Percentiles rank a stretch among this genome's conserved stretches.
Conservation (phyloP, 92 coral and sea anemone species). For the Phenganax stokvisi region DNA sequence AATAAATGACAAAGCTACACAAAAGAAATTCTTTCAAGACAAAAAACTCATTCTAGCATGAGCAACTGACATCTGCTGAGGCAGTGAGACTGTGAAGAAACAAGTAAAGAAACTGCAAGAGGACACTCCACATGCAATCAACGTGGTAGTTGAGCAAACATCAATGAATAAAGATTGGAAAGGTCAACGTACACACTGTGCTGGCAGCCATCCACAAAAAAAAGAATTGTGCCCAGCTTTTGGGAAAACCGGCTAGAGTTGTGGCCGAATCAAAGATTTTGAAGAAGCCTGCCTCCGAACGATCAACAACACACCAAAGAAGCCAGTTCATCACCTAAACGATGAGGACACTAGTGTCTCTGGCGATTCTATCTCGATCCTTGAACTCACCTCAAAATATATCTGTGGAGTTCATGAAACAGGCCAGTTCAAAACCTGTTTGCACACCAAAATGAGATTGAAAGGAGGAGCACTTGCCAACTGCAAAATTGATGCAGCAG, state of each 20-base stretch:
- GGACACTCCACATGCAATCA: conserved; percentile 1
- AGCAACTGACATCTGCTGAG: conserved; percentile 19
- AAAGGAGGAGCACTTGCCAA: no score
- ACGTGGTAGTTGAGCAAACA: background rate
- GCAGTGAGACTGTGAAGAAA: background rate
- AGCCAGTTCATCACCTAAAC: background rate
- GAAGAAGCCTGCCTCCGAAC: conserved; percentile 21
- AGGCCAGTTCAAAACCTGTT: no score
- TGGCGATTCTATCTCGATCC: conserved; percentile 25
- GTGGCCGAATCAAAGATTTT: conserved; percentile 30
- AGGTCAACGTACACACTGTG: conserved; percentile 20
- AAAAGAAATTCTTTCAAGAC: conserved; percentile 13
- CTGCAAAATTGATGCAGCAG: background rate
- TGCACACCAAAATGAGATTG: no score
- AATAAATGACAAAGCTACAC: conserved; percentile 8
- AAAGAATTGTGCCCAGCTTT: conserved; percentile 17
- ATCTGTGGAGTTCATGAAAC: background rate
- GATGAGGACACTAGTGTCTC: conserved; percentile 12
- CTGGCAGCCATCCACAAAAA: conserved; percentile 7
- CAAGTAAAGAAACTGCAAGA: background rate
- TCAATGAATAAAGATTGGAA: background rate
- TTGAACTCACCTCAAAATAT: background rate
- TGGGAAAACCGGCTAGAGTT: background rate
- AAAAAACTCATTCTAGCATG: conserved; percentile 4
- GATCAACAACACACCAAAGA: background rate